A percentile compares a stretch with the other conserved stretches of the same genome.
Evolutionary conservation across 1,140 invertebrate genomes (phyloP).

Genomic region (Diabrotica virgifera): DNA sequence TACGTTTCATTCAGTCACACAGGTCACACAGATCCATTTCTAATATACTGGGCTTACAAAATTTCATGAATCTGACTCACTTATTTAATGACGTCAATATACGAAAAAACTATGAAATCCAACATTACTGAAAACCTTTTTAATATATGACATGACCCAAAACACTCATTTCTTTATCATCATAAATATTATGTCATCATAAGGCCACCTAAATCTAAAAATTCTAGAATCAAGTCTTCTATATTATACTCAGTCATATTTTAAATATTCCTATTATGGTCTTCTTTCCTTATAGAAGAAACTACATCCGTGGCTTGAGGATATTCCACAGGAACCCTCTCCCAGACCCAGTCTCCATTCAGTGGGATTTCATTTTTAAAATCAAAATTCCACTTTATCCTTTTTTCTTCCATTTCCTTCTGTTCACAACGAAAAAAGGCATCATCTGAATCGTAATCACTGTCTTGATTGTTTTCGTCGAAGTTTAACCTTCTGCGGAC

Average conservation of each 20-base stretch:
- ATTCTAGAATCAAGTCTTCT: neutral
- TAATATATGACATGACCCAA: neutral
- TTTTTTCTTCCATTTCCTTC: constrained; percentile 15
- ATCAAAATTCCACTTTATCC: constrained; percentile 41
- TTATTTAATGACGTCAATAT: no score
- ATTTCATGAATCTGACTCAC: no score
- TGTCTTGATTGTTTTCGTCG: constrained; percentile 4
- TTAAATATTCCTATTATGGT: constrained; percentile 15
- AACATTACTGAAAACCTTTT: no score
- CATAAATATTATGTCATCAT: neutral
- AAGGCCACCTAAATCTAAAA: constrained; percentile 9
- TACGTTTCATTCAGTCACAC: no score
- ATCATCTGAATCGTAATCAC: no score
- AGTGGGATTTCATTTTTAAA: constrained; percentile 39
- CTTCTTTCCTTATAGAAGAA: constrained; percentile 7
- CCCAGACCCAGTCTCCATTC: constrained; percentile 43
- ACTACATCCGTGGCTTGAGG: neutral
- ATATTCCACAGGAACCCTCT: constrained; percentile 24
- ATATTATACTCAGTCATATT: neutral
- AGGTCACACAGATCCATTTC: no score
- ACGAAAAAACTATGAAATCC: no score
- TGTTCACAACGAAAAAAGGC: neutral
- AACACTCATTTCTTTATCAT: neutral
- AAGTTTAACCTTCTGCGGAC: constrained; percentile 22
- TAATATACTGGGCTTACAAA: no score